Base-by-base conservation (phyloP, 1,140 invertebrate genomes). In the Hermetia illucens region DNA sequence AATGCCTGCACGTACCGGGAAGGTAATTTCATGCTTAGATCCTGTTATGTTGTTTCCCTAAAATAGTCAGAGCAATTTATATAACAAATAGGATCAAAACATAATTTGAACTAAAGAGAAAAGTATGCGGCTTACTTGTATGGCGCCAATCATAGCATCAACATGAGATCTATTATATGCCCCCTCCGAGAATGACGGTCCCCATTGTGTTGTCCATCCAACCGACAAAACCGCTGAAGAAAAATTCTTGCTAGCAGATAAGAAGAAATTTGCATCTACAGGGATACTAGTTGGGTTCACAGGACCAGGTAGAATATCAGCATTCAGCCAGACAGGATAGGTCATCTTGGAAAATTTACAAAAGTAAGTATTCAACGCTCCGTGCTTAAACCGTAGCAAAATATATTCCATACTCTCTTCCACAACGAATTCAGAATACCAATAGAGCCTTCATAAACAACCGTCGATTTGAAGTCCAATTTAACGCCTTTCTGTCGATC, bases 241-340 rank as follows among this genome's bases (percentile, higher is more conserved):
- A 41, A 84, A 78, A 30, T 67, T 58, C 13, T 70, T 64, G 0
- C 63, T 62, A 2, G 50, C 68, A 20, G 48, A 51, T 43, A 58
- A 55, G 58, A 93, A 93, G 16, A 64, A 50, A 2, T 58, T 62
- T 0, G 79, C 60, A 53, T 88, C 71, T 1, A 93, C 75, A 2
- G 77, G 72, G 19, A 50, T 45, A 0, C 45, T 52, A 3, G 55
- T 63, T 0, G 72, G 65, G 39, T 81, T 72, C 8, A 80, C 71
- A 1, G 87, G 87, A 2, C 90, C 89, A 15, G 65, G 52, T 0
- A 92, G 55, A 34, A 94, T 85, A 54, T 93, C 86, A 1, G 88
- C 88, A 55, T 92, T 91, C 31, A 94, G 57, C 78, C 84, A 88
- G n/a, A 93, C 52, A 0, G 85, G 86, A 46, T 77, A 74, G 2